Evolutionary conservation across 2,797 vertebrate species (phyloP).

Genomic region (Paramormyrops hopkinsi): DNA sequence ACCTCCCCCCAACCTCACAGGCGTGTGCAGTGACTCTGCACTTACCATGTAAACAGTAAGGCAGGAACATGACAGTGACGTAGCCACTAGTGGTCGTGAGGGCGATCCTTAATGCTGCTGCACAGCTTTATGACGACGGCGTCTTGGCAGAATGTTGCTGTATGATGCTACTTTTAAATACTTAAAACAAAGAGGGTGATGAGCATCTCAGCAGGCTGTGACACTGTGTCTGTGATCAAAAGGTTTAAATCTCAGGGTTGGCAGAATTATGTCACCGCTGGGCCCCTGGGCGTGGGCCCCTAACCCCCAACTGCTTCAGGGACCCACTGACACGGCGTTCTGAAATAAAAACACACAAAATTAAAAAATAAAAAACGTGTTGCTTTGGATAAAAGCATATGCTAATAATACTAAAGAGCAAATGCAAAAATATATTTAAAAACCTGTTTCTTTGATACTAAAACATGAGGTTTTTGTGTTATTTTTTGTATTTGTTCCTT

Average conservation of each 20-base stretch:
- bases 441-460: background rate
- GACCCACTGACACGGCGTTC: background rate
- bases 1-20: background rate
- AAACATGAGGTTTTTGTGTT: background rate
- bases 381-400: background rate
- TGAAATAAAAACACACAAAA: background rate
- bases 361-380: background rate
- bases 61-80: background rate
- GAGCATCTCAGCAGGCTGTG: background rate
- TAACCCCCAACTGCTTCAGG: background rate
- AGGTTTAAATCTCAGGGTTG: background rate
- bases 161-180: background rate
- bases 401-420: background rate
- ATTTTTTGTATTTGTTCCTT: background rate
- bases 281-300: too few relatives aligned
- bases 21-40: background rate
- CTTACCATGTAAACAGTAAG: background rate
- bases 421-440: background rate
- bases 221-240: background rate
- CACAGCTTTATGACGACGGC: background rate
- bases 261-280: background rate
- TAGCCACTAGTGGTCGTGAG: background rate
- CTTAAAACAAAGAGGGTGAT: background rate
- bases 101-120: background rate
- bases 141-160: background rate